Conservation (phyloP, 2,888 invertebrate genomes). For the Gastrophysa polygoni region DNA sequence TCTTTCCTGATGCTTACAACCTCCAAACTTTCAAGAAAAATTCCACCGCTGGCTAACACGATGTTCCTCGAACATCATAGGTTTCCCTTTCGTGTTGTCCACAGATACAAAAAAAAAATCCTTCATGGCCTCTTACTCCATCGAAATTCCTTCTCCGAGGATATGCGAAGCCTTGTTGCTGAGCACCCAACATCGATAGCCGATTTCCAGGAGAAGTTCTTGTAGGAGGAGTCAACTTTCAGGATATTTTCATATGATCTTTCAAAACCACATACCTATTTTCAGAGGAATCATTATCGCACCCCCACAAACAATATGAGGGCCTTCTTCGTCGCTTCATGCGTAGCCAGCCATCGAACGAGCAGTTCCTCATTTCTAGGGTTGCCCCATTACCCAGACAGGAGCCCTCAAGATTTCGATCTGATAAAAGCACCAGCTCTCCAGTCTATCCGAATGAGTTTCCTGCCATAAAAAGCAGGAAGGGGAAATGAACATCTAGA, state of each 20-base stretch:
- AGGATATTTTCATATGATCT: constrained; percentile 10
- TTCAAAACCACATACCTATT: constrained; percentile 17
- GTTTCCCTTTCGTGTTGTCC: no score
- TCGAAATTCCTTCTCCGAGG: constrained; percentile 16
- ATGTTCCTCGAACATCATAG: no score
- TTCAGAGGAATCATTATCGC: constrained; percentile 8
- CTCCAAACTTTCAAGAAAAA: no score
- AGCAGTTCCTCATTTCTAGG: constrained; percentile 3
- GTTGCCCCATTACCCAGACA: neutral
- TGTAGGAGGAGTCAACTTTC: neutral
- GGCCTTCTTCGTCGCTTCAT: constrained; percentile 6
- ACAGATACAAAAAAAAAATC: no score
- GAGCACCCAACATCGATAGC: constrained; percentile 5
- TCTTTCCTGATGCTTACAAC: no score
- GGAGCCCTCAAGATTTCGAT: neutral
- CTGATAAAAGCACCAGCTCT: neutral
- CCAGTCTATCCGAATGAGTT: neutral
- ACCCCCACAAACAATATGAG: constrained; percentile 23
- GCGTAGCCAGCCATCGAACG: neutral
- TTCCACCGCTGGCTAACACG: no score
- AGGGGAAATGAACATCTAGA: neutral
- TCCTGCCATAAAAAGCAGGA: neutral
- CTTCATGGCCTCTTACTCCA: constrained; percentile 17
- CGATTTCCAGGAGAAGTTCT: constrained; percentile 4
- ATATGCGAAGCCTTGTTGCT: neutral